These are phyloP conservation scores for Meloe dianella DNA, from an alignment of 2,888 invertebrate genomes.

Conservation along the genomic window DNA sequence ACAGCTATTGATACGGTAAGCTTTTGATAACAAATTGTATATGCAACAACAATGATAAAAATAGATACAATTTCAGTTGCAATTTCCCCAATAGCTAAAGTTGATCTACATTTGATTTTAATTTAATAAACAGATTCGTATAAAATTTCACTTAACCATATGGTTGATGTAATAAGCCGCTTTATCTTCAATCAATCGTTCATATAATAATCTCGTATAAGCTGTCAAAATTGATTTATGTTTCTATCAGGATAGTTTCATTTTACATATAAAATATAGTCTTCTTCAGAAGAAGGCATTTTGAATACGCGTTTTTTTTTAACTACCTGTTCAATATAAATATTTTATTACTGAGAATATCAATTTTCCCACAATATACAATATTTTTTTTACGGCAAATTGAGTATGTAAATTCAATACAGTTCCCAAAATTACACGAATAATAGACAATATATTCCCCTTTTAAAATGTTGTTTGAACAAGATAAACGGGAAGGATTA, in stretches of 20 bases:
- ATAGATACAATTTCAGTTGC: not conserved
- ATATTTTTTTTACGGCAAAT: not conserved
- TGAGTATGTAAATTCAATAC: not conserved
- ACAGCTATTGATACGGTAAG: not conserved
- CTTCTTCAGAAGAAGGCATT: not conserved
- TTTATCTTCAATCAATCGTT: conserved; percentile 42
- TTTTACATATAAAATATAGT: conserved; percentile 33
- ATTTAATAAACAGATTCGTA: conserved; percentile 29
- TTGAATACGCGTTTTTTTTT: too few species aligned
- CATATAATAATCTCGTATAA: conserved; percentile 41
- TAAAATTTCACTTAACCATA: conserved; percentile 39
- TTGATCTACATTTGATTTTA: conserved; percentile 11
- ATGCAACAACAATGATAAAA: not conserved
- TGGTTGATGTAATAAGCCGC: conserved; percentile 38
- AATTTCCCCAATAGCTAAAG: not conserved
- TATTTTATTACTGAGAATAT: not conserved
- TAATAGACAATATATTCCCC: not conserved
- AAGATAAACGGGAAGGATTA: not conserved
- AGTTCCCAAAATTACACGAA: not conserved
- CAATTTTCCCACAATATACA: not conserved
- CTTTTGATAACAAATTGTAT: not conserved
- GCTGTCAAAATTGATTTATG: conserved; percentile 45
- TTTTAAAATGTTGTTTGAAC: not conserved
- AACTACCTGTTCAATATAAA: not conserved
- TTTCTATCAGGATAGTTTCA: conserved; percentile 29